phyloP scores from a whole-genome alignment of 35 echinoderm and acorn worm genomes.

The Strongylocentrotus purpuratus region DNA sequence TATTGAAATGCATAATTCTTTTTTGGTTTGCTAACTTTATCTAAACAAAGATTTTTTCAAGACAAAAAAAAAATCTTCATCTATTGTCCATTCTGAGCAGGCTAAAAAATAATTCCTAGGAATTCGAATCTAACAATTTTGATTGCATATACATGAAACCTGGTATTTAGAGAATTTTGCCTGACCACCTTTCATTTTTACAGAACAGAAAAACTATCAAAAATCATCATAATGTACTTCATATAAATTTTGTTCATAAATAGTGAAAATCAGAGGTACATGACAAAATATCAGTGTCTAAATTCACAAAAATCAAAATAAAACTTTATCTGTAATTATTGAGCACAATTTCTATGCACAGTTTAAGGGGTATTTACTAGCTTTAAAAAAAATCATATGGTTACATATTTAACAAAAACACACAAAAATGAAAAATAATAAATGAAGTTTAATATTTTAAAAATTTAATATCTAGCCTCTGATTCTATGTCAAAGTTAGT shows the following conservation, averaged over 20 bases:
- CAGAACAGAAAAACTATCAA: background rate
- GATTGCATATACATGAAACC: slow-evolving; percentile 27
- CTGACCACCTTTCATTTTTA: background rate
- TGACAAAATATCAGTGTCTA: background rate
- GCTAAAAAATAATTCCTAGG: background rate
- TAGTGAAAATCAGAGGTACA: slow-evolving; percentile 13
- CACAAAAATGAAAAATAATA: background rate
- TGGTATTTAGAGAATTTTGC: background rate
- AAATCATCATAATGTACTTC: background rate
- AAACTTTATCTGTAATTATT: background rate
- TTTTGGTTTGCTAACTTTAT: background rate
- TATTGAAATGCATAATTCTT: slow-evolving; percentile 32
- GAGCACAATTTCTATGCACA: background rate
- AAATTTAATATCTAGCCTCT: background rate
- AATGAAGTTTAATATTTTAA: background rate
- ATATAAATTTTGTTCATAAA: background rate
- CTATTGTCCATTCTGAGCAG: slow-evolving; percentile 14
- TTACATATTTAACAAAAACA: background rate
- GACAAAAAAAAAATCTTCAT: slow-evolving; percentile 7
- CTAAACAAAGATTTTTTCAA: slow-evolving; percentile 27
- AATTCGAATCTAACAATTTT: background rate
- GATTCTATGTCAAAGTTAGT: background rate
- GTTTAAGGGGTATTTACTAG: background rate
- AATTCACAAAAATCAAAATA: background rate
- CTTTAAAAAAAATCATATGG: background rate